Evolutionary conservation across 2,797 vertebrate species (phyloP).

Genomic region (Anolis apletophallus): DNA sequence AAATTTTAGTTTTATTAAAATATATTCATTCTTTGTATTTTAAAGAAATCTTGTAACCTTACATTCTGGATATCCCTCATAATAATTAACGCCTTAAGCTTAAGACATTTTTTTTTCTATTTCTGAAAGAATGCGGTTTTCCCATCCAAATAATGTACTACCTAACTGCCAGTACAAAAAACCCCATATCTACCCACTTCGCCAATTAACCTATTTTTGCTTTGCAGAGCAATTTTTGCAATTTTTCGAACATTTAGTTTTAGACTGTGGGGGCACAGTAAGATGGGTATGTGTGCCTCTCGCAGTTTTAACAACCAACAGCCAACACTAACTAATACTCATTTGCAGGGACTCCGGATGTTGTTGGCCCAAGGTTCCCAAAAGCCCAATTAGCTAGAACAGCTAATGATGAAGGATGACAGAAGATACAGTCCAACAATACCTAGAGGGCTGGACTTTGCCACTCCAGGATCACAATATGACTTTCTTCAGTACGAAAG

Average conservation of each 20-base stretch:
- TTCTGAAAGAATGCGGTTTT: neutral
- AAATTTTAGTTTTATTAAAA: too few species aligned
- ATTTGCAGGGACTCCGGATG: too few species aligned
- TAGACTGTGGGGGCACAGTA: rapidly evolving
- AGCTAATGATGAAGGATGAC: too few species aligned
- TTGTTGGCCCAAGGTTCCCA: too few species aligned
- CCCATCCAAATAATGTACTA: neutral
- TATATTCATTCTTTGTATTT: too few species aligned
- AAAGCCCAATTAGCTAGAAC: too few species aligned
- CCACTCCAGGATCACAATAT: neutral
- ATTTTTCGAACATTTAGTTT: slow-evolving; percentile 17
- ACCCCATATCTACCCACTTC: slow-evolving; percentile 9
- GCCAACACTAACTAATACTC: neutral
- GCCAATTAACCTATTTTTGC: slow-evolving; percentile 25
- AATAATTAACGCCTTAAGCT: neutral
- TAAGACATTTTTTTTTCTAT: neutral
- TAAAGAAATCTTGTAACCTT: too few species aligned
- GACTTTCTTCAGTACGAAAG: neutral
- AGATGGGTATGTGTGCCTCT: neutral
- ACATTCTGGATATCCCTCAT: too few species aligned
- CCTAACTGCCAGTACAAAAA: neutral
- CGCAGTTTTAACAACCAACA: too few species aligned
- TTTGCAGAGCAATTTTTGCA: too few species aligned
- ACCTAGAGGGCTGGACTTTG: too few species aligned
- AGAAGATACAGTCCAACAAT: too few species aligned